phyloP scores from a whole-genome alignment of 2,797 vertebrate genomes.

The Forpus xanthops region DNA sequence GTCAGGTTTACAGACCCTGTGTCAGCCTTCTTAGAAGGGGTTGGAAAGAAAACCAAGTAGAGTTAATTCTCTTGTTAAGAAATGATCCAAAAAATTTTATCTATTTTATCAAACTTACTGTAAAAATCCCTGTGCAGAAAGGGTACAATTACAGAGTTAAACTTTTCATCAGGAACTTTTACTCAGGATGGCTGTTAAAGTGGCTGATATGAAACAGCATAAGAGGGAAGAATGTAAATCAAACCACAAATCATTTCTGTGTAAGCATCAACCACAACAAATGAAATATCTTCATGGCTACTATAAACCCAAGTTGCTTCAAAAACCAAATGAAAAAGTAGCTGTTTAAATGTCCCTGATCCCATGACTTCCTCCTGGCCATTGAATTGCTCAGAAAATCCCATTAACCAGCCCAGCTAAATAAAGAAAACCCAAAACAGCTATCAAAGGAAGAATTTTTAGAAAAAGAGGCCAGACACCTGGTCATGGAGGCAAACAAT shows the following conservation, averaged over 20 bases:
- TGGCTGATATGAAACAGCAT: not conserved
- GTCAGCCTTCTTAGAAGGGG: not conserved
- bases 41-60: not conserved
- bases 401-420: not conserved
- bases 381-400: not conserved
- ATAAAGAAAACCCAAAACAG: not conserved
- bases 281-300: not conserved
- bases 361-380: not conserved
- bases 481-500: not conserved
- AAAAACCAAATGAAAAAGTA: not conserved
- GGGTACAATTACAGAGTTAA: not conserved
- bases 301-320: not conserved
- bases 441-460: not conserved
- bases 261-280: not conserved
- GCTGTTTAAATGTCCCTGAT: not conserved
- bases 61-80: not conserved
- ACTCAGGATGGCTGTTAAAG: not conserved
- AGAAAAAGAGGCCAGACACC: not conserved
- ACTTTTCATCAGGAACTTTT: not conserved
- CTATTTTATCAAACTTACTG: not conserved
- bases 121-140: not conserved
- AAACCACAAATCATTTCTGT: not conserved
- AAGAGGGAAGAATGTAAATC: not conserved
- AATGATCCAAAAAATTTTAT: not conserved
- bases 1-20: not conserved